phyloP scores from a whole-genome alignment of 2,797 vertebrate species.

The Arnoldichthys spilopterus region DNA sequence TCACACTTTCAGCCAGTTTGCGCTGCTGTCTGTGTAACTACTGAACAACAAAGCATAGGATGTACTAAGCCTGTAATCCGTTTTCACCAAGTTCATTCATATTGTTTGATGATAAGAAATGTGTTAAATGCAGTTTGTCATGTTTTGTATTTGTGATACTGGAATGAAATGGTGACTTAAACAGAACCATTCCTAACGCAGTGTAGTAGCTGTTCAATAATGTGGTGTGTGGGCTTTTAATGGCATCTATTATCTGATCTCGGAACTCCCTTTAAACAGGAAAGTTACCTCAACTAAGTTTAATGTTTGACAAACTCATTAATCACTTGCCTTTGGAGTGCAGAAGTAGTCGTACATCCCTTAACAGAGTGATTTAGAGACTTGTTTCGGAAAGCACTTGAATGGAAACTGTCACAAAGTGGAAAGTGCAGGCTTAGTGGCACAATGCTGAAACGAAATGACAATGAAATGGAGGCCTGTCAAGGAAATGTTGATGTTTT shows the following conservation, averaged over 20 bases:
- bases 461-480: constrained; percentile 12
- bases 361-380: not conserved
- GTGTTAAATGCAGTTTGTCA: too few species aligned
- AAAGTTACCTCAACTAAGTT: not conserved
- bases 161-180: not conserved
- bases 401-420: constrained; percentile 12
- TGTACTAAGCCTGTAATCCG: too few species aligned
- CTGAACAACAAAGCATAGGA: too few species aligned
- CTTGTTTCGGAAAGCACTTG: not conserved
- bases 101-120: too few species aligned
- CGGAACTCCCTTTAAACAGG: not conserved
- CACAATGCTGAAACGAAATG: constrained; percentile 7
- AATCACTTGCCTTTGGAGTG: not conserved
- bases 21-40: too few species aligned
- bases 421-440: not conserved
- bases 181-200: not conserved
- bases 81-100: too few species aligned
- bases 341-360: not conserved
- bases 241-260: not conserved
- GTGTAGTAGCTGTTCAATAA: not conserved
- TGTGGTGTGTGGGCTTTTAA: not conserved
- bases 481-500: constrained; percentile 18
- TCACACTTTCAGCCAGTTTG: too few species aligned
- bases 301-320: not conserved
- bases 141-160: not conserved